Evolutionary conservation across 1,140 invertebrate species (phyloP).

Genomic region (Lerema accius): DNA sequence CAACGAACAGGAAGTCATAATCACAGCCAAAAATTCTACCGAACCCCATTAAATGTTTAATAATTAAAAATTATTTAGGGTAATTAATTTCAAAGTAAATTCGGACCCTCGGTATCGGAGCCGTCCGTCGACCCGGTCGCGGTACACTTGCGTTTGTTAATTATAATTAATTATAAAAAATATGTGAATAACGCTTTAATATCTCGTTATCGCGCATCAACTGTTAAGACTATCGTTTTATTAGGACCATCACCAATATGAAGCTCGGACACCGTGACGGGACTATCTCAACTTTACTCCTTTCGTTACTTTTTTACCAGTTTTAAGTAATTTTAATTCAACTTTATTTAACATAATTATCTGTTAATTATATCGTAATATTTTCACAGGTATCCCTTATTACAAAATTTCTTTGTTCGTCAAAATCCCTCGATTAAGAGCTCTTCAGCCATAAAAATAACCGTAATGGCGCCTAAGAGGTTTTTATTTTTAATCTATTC

Average conservation of each 20-base stretch:
- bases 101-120: conserved; percentile 41
- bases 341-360: too few species aligned
- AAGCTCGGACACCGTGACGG: conserved; percentile 26
- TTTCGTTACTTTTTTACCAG: too few species aligned
- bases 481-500: conserved; percentile 31
- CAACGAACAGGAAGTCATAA: too few species aligned
- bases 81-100: conserved; percentile 37
- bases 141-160: conserved; percentile 67
- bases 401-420: not conserved
- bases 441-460: conserved; percentile 27
- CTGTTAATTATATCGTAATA: not conserved
- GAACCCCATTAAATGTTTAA: conserved; percentile 7
- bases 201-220: conserved; percentile 42
- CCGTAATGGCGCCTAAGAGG: conserved; percentile 26
- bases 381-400: not conserved
- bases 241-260: conserved; percentile 33
- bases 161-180: conserved; percentile 68
- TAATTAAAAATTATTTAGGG: conserved; percentile 8
- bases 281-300: too few species aligned
- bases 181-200: conserved; percentile 58
- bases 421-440: conserved; percentile 8
- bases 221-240: conserved; percentile 41
- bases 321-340: too few species aligned
- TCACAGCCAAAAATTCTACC: conserved; percentile 2
- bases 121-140: conserved; percentile 61